Conservation (phyloP, 1,140 invertebrate species). For the Dinothrombium tinctorium region DNA sequence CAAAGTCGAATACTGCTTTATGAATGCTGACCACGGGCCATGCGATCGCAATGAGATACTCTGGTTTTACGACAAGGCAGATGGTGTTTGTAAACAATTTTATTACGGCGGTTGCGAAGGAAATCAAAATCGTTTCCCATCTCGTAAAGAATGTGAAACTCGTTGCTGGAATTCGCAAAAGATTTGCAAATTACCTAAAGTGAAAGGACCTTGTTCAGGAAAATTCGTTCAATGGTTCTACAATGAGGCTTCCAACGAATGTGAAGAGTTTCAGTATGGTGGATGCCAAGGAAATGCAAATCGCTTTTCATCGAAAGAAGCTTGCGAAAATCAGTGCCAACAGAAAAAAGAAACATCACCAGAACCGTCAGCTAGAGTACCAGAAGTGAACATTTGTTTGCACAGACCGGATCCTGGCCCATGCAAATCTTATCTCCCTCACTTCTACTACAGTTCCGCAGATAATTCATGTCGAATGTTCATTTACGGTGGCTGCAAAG, state of each 20-base stretch:
- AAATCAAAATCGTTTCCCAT: slow-evolving; percentile 60
- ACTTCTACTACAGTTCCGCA: no score
- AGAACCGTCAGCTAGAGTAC: no score
- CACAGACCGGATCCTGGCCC: no score
- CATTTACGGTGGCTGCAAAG: slow-evolving; percentile 48
- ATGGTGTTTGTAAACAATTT: slow-evolving; percentile 58
- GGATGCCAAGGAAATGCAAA: slow-evolving; percentile 49
- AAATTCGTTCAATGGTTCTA: slow-evolving; percentile 47
- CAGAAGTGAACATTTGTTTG: no score
- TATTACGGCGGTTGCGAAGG: slow-evolving; percentile 56
- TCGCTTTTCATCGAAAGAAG: slow-evolving; percentile 44
- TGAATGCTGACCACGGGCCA: slow-evolving; percentile 45
- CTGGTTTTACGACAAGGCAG: slow-evolving; percentile 44
- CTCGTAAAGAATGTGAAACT: slow-evolving; percentile 45
- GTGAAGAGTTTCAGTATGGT: slow-evolving; percentile 48
- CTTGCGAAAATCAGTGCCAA: slow-evolving; percentile 48
- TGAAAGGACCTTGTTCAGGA: slow-evolving; percentile 43
- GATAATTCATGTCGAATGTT: slow-evolving; percentile 49
- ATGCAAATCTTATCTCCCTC: no score
- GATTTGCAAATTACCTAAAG: slow-evolving; percentile 24
- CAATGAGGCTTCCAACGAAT: slow-evolving; percentile 43
- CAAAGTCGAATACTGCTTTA: slow-evolving; percentile 26
- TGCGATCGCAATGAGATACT: slow-evolving; percentile 49
- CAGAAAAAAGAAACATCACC: slow-evolving; percentile 20
- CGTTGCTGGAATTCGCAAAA: slow-evolving; percentile 33